Evolutionary conservation across 2,888 invertebrate genomes (phyloP), one percentile per base, ranked within the genome.

Genomic region (Andrena dorsata): DNA sequence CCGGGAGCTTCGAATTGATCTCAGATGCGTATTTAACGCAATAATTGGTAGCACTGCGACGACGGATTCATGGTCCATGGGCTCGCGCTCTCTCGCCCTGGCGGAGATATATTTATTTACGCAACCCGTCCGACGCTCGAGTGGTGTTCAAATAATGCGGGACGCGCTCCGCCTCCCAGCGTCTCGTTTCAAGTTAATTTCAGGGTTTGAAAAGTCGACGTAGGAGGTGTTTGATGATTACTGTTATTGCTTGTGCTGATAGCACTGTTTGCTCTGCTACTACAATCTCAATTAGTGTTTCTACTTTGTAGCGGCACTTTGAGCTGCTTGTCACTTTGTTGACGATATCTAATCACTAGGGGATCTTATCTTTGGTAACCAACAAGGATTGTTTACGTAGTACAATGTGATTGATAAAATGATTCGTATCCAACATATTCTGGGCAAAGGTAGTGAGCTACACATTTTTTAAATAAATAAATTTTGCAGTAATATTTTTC

Each of bases 21-120:
- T 84, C 73, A 78, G 77, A 86, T 84, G 82, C 72, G 80, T 73
- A 71, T 70, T 84, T 86, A 85, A 65, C 65, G 81, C 20, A 75
- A 75, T 70, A 77, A 86, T 86, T 86, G 76, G 66, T 75, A 66
- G 49, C 70, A n/a, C 47, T 20, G 58, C 47, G 41, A 79, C 79
- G 76, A 82, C 60, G 16, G 75, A 85, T 84, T 70, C 65, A 80
- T 65, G 58, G 49, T n/a, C 47, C 10, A 47, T 35, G 58, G 41
- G 41, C 16, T 30, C 13, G 7, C 28, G n/a, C 32, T 7, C 41
- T 26, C 16, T 6, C 68, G 28, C 49, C 56, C 47, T 35, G 26
- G 65, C 30, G 58, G 30, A n/a, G 51, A 63, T 74, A 63, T 74
- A 60, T 75, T 73, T 80, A 79, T 80, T 80, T 80, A 80, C 80